These are phyloP conservation scores for Stictonetta naevosa DNA, from an alignment of 2,113 vertebrate species.

Conservation along the genomic window DNA sequence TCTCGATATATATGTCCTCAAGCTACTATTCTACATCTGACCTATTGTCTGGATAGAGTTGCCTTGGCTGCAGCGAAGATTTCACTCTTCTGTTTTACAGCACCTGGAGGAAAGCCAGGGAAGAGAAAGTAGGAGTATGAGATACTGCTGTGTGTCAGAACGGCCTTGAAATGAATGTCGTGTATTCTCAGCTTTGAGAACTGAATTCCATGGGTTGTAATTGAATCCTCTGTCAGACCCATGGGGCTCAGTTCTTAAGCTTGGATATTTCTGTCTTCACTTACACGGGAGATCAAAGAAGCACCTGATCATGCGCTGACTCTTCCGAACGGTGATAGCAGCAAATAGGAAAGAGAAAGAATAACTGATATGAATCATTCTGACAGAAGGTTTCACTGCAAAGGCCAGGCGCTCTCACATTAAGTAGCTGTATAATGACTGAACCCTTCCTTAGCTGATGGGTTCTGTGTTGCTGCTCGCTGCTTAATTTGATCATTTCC, in stretches of 20 bases:
- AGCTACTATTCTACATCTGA: neutral
- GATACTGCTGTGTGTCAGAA: neutral
- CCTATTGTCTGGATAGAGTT: neutral
- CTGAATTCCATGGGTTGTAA: constrained; percentile 82
- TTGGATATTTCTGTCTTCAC: constrained; percentile 74
- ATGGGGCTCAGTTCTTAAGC: constrained; percentile 79
- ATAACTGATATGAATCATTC: neutral
- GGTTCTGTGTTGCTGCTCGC: neutral
- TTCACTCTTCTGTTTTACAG: constrained; percentile 63
- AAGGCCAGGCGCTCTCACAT: neutral
- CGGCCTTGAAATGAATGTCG: neutral
- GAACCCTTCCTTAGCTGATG: neutral
- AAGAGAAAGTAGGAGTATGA: neutral
- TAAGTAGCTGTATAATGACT: neutral
- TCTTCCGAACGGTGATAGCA: neutral
- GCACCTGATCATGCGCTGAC: neutral
- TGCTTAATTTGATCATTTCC: neutral
- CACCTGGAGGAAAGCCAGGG: neutral
- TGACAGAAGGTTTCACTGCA: neutral
- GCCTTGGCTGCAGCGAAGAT: constrained; percentile 3
- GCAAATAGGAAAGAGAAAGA: neutral
- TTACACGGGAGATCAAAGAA: neutral
- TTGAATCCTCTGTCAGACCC: constrained; percentile 65
- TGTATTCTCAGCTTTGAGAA: constrained; percentile 81
- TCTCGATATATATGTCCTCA: neutral